These are phyloP conservation scores for Eupithecia vulgata DNA, from an alignment of 2,888 invertebrate genomes.

Conservation along the genomic window DNA sequence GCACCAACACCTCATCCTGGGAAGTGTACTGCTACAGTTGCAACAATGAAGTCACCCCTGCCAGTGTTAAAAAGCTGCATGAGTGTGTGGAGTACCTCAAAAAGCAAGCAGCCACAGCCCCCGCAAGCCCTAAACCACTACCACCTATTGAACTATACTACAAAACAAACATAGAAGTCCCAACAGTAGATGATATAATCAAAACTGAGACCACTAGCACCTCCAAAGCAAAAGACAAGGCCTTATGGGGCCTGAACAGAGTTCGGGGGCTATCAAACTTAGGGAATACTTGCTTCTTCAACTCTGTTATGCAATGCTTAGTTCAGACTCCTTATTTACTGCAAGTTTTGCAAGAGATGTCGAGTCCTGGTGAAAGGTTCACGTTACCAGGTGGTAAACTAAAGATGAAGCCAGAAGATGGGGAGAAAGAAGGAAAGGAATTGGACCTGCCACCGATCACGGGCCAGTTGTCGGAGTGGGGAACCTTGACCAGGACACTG, in stretches of 20 bases:
- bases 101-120: slow-evolving; percentile 75
- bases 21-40: slow-evolving; percentile 92
- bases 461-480: slow-evolving; percentile 88
- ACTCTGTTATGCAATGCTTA: slow-evolving; percentile 97
- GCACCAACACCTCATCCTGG: slow-evolving; percentile 88
- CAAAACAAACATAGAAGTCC: slow-evolving; percentile 60
- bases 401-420: slow-evolving; percentile 73
- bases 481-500: slow-evolving; percentile 86
- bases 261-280: slow-evolving; percentile 94
- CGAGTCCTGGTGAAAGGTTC: slow-evolving; percentile 87
- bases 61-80: slow-evolving; percentile 86
- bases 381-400: slow-evolving; percentile 89
- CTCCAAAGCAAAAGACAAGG: slow-evolving; percentile 70
- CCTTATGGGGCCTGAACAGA: slow-evolving; percentile 73
- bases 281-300: slow-evolving; percentile 99
- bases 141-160: slow-evolving; percentile 70
- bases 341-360: slow-evolving; percentile 88
- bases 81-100: slow-evolving; percentile 90
- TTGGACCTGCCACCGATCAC: slow-evolving; percentile 86
- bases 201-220: slow-evolving; percentile 50
- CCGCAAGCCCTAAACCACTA: slow-evolving; percentile 59
- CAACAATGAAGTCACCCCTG: slow-evolving; percentile 86
- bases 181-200: slow-evolving; percentile 58
- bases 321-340: slow-evolving; percentile 92
- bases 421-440: slow-evolving; percentile 73